Evolutionary conservation across 2,113 vertebrate genomes (phyloP).

Genomic region (Choloepus hoffmanni): DNA sequence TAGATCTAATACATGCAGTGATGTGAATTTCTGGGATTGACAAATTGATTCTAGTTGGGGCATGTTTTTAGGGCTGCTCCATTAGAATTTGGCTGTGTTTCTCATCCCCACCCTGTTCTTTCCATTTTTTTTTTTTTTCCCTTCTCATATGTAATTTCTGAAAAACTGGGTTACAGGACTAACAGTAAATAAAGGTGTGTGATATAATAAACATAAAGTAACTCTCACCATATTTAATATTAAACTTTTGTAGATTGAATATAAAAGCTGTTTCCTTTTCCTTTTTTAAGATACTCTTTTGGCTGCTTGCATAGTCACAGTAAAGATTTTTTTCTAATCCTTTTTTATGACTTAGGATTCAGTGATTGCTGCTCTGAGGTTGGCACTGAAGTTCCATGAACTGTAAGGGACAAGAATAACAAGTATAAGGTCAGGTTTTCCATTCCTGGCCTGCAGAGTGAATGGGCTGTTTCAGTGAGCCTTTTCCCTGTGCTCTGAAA

Average conservation of each 20-base stretch:
- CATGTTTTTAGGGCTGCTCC: slow-evolving; percentile 15
- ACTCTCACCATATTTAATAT: not conserved
- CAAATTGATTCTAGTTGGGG: not conserved
- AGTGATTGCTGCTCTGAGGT: not conserved
- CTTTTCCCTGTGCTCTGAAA: slow-evolving; percentile 11
- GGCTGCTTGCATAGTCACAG: slow-evolving; percentile 49
- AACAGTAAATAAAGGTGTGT: not conserved
- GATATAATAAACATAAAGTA: slow-evolving; percentile 15
- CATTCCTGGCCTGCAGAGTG: slow-evolving; percentile 46
- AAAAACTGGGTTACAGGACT: slow-evolving; percentile 3
- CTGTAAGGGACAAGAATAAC: slow-evolving; percentile 71
- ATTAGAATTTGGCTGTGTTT: not conserved
- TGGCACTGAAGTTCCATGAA: slow-evolving; percentile 18
- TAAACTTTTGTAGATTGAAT: slow-evolving; percentile 45
- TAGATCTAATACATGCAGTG: not conserved
- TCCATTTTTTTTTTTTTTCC: not conserved
- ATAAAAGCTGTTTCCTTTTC: slow-evolving; percentile 22
- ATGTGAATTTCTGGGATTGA: slow-evolving; percentile 3
- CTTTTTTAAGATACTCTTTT: slow-evolving; percentile 60
- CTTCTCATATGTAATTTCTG: slow-evolving; percentile 36
- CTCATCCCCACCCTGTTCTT: not conserved
- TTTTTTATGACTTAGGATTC: slow-evolving; percentile 8
- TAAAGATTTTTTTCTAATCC: slow-evolving; percentile 46
- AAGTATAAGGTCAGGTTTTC: slow-evolving; percentile 49
- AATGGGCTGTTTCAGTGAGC: slow-evolving; percentile 75